phyloP scores from a whole-genome alignment of 2,797 vertebrate genomes.

The Syngnathus rostellatus region DNA sequence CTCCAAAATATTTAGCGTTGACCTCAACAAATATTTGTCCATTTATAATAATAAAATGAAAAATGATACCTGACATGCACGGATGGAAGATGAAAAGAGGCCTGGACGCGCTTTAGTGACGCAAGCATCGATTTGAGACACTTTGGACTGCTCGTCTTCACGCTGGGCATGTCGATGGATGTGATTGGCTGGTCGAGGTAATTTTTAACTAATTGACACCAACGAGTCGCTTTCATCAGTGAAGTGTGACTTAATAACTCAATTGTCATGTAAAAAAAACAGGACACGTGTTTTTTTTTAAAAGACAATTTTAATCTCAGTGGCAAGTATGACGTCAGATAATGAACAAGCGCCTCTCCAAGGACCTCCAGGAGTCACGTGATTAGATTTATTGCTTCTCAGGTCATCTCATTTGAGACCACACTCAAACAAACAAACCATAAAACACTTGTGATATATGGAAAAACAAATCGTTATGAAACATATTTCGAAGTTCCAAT shows the following conservation, averaged over 20 bases:
- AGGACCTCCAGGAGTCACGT: not conserved
- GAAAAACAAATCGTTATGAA: not conserved
- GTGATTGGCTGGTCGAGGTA: not conserved
- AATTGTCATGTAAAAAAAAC: not conserved
- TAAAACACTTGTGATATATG: not conserved
- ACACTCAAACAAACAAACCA: conserved; percentile 2
- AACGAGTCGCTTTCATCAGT: not conserved
- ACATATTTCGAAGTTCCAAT: not conserved
- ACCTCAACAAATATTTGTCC: not conserved
- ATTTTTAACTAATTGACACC: conserved; percentile 57
- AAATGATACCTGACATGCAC: not conserved
- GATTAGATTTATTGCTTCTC: not conserved
- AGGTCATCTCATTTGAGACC: not conserved
- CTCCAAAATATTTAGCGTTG: not conserved
- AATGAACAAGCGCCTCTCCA: not conserved
- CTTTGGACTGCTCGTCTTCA: not conserved
- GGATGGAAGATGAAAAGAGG: not conserved
- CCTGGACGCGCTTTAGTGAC: conserved; percentile 2
- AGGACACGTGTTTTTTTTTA: too few relatives aligned
- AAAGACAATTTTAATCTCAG: not conserved
- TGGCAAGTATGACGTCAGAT: not conserved
- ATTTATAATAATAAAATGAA: not conserved
- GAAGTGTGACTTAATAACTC: conserved; percentile 59
- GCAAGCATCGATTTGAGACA: not conserved
- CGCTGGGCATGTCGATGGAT: not conserved